Percentiles rank a stretch among this genome's conserved stretches.
These are phyloP conservation scores for Camponotus floridanus DNA, from an alignment of 1,140 invertebrate genomes.

Conservation along the genomic window DNA sequence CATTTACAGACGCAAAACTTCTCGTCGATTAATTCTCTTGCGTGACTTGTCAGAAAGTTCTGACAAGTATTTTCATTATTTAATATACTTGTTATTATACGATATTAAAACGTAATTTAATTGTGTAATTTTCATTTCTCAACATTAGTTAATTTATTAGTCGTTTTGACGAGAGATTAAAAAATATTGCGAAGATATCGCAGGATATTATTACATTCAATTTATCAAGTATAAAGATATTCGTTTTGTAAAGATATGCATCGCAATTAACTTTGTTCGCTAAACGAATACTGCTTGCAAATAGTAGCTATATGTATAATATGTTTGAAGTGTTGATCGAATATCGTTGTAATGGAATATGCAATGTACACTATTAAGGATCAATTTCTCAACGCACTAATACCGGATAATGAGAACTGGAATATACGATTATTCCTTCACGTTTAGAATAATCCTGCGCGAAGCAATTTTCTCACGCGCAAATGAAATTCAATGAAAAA, in stretches of 20 bases:
- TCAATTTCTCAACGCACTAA: conserved; percentile 31
- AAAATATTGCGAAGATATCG: neutral
- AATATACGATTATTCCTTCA: conserved; percentile 11
- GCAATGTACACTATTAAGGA: neutral
- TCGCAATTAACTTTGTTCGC: conserved; percentile 21
- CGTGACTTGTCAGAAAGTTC: neutral
- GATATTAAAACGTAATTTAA: neutral
- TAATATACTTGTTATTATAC: neutral
- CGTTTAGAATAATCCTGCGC: neutral
- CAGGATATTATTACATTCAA: neutral
- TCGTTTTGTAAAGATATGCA: neutral
- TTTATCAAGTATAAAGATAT: neutral
- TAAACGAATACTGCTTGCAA: neutral
- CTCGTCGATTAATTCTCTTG: neutral
- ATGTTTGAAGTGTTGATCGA: neutral
- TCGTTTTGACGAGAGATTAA: neutral
- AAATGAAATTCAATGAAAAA: neutral
- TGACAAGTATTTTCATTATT: neutral
- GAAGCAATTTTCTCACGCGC: conserved; percentile 27
- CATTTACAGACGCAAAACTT: conserved; percentile 5
- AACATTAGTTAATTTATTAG: neutral
- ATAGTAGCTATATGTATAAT: neutral
- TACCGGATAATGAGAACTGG: neutral
- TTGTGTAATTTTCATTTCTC: neutral
- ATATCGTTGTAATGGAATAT: neutral